These are phyloP conservation scores for Turdus rufiventris DNA, from an alignment of 2,113 vertebrate genomes.

Conservation along the genomic window DNA sequence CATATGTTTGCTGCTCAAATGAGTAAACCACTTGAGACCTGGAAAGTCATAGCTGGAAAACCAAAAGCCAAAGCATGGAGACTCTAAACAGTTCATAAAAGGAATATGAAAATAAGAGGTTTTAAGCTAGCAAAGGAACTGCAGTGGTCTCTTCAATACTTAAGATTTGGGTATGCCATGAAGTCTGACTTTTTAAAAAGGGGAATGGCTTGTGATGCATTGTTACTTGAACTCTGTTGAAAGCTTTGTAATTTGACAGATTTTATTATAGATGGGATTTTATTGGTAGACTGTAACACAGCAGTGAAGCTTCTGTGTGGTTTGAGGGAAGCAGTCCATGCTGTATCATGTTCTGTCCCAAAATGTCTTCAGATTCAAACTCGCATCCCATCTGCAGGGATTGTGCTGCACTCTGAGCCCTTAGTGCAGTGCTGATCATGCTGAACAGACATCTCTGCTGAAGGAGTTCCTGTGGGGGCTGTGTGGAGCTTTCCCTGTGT, in stretches of 20 bases:
- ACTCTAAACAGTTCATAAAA: not conserved
- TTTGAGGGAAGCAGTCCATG: not conserved
- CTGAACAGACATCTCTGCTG: not conserved
- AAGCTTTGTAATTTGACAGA: not conserved
- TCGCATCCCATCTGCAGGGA: not conserved
- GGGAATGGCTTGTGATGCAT: not conserved
- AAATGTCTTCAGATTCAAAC: not conserved
- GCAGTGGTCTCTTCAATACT: not conserved
- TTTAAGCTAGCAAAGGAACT: not conserved
- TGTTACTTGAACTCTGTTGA: not conserved
- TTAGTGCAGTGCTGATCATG: fast-evolving
- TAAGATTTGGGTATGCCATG: not conserved
- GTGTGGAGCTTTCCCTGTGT: not conserved
- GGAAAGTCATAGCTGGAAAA: not conserved
- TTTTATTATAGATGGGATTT: not conserved
- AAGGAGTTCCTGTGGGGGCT: not conserved
- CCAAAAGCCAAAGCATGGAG: not conserved
- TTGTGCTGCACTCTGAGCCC: not conserved
- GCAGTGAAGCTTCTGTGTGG: not conserved
- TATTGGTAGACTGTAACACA: not conserved
- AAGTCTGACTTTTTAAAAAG: not conserved
- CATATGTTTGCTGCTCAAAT: not conserved
- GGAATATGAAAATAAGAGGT: not conserved
- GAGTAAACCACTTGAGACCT: not conserved
- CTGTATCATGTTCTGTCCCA: not conserved